phyloP scores from a whole-genome alignment of 2,797 vertebrate species.

The Eremophila alpestris region DNA sequence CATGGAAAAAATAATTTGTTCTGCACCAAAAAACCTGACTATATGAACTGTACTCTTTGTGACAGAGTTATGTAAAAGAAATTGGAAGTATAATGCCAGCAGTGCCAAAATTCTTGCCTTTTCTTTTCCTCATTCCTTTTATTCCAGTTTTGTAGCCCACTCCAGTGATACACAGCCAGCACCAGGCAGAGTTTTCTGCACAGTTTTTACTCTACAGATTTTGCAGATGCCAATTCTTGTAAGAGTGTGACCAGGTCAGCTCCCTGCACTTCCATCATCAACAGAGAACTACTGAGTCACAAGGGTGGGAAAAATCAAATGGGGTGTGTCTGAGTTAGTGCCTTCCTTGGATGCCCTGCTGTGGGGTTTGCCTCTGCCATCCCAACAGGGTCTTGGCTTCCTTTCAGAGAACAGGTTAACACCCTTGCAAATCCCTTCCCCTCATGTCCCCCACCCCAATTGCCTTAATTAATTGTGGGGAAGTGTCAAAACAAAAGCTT shows the following conservation, averaged over 20 bases:
- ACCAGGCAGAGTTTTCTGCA: background rate
- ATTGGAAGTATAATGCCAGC: background rate
- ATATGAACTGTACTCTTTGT: background rate
- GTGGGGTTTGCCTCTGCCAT: background rate
- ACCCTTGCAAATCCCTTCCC: background rate
- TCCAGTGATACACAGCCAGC: background rate
- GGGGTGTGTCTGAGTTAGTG: background rate
- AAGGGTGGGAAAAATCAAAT: background rate
- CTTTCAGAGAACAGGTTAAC: background rate
- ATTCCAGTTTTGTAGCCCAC: background rate
- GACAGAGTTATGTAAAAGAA: background rate
- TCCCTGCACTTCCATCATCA: background rate
- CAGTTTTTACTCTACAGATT: background rate
- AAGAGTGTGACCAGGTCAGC: background rate
- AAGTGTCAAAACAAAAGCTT: background rate
- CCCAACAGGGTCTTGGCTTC: background rate
- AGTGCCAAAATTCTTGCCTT: background rate
- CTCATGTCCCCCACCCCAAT: fast-evolving
- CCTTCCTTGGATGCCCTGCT: background rate
- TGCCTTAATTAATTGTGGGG: background rate
- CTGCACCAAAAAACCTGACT: background rate
- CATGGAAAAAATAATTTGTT: background rate
- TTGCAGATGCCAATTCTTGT: background rate
- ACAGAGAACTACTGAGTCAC: background rate
- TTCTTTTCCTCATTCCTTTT: background rate